phyloP scores from a whole-genome alignment of 2,797 vertebrate genomes.

The Toxotes lorentzi region DNA sequence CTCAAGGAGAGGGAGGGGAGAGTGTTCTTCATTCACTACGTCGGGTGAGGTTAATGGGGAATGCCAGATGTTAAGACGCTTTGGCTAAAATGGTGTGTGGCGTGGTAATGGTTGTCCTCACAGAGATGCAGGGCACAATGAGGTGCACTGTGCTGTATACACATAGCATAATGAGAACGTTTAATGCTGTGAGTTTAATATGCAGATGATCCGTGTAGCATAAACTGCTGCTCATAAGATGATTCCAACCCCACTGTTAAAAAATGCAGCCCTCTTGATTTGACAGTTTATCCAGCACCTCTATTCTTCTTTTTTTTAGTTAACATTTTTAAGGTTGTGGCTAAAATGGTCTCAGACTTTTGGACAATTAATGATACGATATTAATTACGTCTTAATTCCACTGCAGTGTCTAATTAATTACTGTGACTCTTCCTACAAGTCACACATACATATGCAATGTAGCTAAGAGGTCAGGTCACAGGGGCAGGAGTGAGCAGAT shows the following conservation, averaged over 20 bases:
- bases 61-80: constrained; percentile 65
- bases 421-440: not conserved
- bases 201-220: constrained; percentile 25
- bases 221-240: not conserved
- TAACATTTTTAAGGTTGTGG: too few species aligned
- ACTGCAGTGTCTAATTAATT: constrained; percentile 6
- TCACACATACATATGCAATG: not conserved
- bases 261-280: too few species aligned
- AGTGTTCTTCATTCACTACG: constrained; percentile 28
- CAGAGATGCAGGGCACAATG: constrained; percentile 13
- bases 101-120: constrained; percentile 18
- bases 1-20: constrained; percentile 55
- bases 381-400: not conserved
- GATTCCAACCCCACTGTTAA: not conserved
- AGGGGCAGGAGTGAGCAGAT: constrained; percentile 18
- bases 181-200: constrained; percentile 31
- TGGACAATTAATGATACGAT: too few species aligned
- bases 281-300: too few species aligned
- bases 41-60: constrained; percentile 61
- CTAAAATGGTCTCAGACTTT: too few species aligned
- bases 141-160: constrained; percentile 25
- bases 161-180: constrained; percentile 24
- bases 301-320: too few species aligned
- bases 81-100: constrained; percentile 49
- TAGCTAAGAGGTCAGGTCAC: constrained; percentile 13